These are phyloP conservation scores for Glomeris marginata DNA, from an alignment of 2,888 invertebrate species.

Conservation along the genomic window DNA sequence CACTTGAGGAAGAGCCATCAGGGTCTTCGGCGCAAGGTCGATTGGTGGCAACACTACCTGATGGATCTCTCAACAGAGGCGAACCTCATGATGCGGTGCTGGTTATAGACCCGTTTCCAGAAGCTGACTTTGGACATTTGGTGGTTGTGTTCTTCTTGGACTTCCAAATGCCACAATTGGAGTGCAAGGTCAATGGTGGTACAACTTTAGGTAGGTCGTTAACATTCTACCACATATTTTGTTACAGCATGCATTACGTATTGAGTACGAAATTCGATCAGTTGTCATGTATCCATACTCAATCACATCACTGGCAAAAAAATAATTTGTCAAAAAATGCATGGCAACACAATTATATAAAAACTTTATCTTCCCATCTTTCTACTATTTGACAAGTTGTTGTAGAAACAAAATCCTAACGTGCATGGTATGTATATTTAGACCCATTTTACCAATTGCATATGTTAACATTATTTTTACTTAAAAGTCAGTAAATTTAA, in stretches of 20 bases:
- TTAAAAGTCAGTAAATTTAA: too few relatives aligned
- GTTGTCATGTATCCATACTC: slow-evolving; percentile 22
- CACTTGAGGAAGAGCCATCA: not conserved
- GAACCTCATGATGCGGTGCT: slow-evolving; percentile 32
- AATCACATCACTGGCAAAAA: too few relatives aligned
- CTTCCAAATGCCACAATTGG: slow-evolving; percentile 20
- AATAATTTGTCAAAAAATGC: too few relatives aligned
- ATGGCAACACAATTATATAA: too few relatives aligned
- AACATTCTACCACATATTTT: too few relatives aligned
- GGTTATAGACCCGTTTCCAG: slow-evolving; percentile 35
- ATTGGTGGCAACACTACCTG: slow-evolving; percentile 26
- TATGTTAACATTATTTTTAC: too few relatives aligned
- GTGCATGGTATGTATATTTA: too few relatives aligned
- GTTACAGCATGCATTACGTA: slow-evolving; percentile 28
- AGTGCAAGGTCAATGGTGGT: slow-evolving; percentile 28
- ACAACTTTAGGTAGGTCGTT: not conserved
- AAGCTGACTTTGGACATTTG: slow-evolving; percentile 36
- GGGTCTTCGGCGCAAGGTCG: too few relatives aligned
- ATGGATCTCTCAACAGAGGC: slow-evolving; percentile 25
- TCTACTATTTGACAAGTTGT: too few relatives aligned
- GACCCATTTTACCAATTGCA: too few relatives aligned
- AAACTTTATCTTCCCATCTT: too few relatives aligned
- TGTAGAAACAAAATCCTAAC: too few relatives aligned
- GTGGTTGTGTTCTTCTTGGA: slow-evolving; percentile 35
- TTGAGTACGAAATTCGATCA: slow-evolving; percentile 5